Evolutionary conservation across 2,113 vertebrate species (phyloP), one percentile per base, ranked within the genome.

Genomic region (Micronycteris hirsuta): DNA sequence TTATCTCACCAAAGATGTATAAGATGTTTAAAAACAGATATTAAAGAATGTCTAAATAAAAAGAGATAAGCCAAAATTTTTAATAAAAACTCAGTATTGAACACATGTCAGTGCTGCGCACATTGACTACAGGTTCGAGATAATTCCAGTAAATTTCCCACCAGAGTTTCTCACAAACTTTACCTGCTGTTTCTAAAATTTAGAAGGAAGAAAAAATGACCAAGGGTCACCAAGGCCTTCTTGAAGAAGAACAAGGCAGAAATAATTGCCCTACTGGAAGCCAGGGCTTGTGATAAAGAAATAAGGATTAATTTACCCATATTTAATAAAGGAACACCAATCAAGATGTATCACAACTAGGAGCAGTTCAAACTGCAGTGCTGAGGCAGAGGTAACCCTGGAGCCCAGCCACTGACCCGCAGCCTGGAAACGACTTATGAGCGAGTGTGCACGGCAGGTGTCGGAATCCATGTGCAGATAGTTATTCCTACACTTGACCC

Each of bases 381-480:
- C 3, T 6, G 38, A 16, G n/a, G 14, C 24, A 16, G 31, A 36
- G 2, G 7, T 49, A 9, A 58, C 24, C 4, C 36, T 1, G 6
- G 22, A 28, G 20, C 11, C 17, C 20, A 17, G 43, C 28, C 28
- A 11, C 7, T 49, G 76, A 43, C 7, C 7, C 6, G 13, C 28
- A 43, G 11, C 14, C 12, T 10, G 3, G 3, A 11, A 43, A n/a
- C 2, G 20, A 24, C 4, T 47, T 56, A 45, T 16, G 45, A 56
- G 5, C 3, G 15, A 13, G 38, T 0, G 22, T 0, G 4, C 2
- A 2, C 1, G 9, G 31, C 13, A 31, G 22, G 17, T 7, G 17
- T 5, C 3, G 28, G 19, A 17, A 7, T 19, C 15, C 28, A 6
- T 5, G 5, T 19, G 9, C 16, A 33, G 17, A n/a, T 2, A 8